Evolutionary conservation across 1,140 invertebrate species (phyloP).

Genomic region (Drosophila sucinea): DNA sequence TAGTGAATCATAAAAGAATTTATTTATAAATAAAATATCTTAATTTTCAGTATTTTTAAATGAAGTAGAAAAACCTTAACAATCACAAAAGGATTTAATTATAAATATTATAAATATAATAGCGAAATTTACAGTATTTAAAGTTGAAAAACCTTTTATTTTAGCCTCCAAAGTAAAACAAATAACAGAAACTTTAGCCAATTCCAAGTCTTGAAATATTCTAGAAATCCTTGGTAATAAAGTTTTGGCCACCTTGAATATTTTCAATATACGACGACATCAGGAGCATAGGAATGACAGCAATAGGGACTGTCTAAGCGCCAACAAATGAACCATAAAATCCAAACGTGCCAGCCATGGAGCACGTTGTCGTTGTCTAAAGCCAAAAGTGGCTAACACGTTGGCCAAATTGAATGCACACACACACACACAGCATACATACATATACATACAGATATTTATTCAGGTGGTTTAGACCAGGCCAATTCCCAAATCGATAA

Average conservation of each 20-base stretch:
- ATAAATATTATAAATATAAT: not conserved
- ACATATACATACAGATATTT: slow-evolving; percentile 17
- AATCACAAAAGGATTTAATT: not conserved
- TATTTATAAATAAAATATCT: too few species aligned
- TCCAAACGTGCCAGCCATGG: slow-evolving; percentile 71
- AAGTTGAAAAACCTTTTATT: too few species aligned
- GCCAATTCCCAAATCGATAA: slow-evolving; percentile 82
- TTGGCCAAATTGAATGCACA: slow-evolving; percentile 77
- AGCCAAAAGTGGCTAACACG: slow-evolving; percentile 75
- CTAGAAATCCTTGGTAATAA: not conserved
- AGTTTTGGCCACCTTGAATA: slow-evolving; percentile 26
- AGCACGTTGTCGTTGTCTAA: slow-evolving; percentile 57
- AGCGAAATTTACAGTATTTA: not conserved
- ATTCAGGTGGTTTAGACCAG: slow-evolving; percentile 34
- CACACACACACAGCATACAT: slow-evolving; percentile 34
- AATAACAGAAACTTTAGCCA: too few species aligned
- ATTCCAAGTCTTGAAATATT: not conserved
- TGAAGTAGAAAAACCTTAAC: too few species aligned
- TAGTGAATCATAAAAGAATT: too few species aligned
- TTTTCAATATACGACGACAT: slow-evolving; percentile 44
- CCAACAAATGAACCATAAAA: slow-evolving; percentile 82
- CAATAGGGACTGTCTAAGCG: slow-evolving; percentile 57
- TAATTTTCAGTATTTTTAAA: too few species aligned
- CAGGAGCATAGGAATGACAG: slow-evolving; percentile 40
- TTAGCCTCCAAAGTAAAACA: too few species aligned